phyloP scores from a whole-genome alignment of 1,140 invertebrate genomes.

The Atta texana region DNA sequence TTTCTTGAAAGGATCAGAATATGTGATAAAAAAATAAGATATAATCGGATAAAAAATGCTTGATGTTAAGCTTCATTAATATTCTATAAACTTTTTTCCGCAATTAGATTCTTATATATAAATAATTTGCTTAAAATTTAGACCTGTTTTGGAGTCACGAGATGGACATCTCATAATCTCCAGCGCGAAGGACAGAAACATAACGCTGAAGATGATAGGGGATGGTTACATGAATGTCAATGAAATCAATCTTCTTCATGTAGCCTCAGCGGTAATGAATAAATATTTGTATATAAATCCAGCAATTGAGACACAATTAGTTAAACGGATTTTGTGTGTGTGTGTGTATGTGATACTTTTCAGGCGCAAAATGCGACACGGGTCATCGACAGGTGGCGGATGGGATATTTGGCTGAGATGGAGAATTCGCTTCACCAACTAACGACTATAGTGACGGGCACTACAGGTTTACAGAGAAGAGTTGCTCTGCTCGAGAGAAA shows the following conservation, averaged over 20 bases:
- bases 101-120: not conserved
- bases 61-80: not conserved
- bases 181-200: slow-evolving; percentile 88
- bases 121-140: slow-evolving; percentile 72
- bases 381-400: slow-evolving; percentile 83
- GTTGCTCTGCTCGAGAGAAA: slow-evolving; percentile 74
- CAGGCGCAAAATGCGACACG: slow-evolving; percentile 82
- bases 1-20: not conserved
- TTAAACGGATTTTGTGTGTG: not conserved
- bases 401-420: slow-evolving; percentile 79
- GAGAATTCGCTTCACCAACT: slow-evolving; percentile 79
- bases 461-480: slow-evolving; percentile 83
- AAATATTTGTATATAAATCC: not conserved
- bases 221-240: slow-evolving; percentile 88
- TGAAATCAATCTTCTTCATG: slow-evolving; percentile 86
- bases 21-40: not conserved
- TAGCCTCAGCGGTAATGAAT: slow-evolving; percentile 84
- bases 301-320: slow-evolving; percentile 13
- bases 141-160: slow-evolving; percentile 88
- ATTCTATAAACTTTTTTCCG: not conserved
- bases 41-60: not conserved
- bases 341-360: slow-evolving; percentile 27
- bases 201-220: slow-evolving; percentile 88
- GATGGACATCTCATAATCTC: slow-evolving; percentile 90
- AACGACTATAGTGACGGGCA: slow-evolving; percentile 79